Evolutionary conservation across 2,888 invertebrate species (phyloP).

Genomic region (Trachelus tabidus): DNA sequence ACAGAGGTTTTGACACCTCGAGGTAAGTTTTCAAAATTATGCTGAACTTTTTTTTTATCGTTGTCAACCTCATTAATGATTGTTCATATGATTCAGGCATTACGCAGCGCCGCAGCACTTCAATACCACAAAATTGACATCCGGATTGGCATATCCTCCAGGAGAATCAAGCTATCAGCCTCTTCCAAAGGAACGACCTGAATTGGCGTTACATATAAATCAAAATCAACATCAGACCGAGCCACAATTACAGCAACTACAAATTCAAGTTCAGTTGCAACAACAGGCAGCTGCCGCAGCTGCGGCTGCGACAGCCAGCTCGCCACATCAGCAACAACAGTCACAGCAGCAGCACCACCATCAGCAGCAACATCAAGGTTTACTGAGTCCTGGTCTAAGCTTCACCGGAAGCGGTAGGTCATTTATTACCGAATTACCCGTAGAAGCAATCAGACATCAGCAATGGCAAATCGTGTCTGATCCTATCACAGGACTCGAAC

Average conservation of each 20-base stretch:
- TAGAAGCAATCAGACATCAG: neutral
- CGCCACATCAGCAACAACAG: conserved; percentile 40
- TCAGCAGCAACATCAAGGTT: conserved; percentile 49
- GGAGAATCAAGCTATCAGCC: conserved; percentile 69
- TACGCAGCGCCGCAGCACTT: conserved; percentile 56
- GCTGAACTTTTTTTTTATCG: conserved; percentile 11
- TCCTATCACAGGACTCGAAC: conserved; percentile 67
- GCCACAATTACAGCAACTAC: conserved; percentile 74
- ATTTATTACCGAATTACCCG: neutral
- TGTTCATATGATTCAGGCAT: conserved; percentile 40
- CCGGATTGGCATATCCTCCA: conserved; percentile 48
- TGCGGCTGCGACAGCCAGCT: conserved; percentile 68
- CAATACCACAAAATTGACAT: conserved; percentile 51
- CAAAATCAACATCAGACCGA: conserved; percentile 69
- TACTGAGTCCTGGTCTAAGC: conserved; percentile 71
- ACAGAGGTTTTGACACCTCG: conserved; percentile 39
- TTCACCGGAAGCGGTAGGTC: conserved; percentile 71
- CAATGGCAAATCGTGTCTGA: neutral
- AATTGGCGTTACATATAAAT: conserved; percentile 71
- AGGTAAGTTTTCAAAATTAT: conserved; percentile 7
- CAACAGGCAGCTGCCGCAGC: conserved; percentile 72
- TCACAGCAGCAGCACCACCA: conserved; percentile 47
- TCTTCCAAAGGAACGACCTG: conserved; percentile 73
- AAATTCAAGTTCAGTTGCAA: conserved; percentile 79
- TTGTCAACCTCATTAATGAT: neutral